phyloP scores from a whole-genome alignment of 2,113 vertebrate species.

The Ornithorhynchus anatinus region DNA sequence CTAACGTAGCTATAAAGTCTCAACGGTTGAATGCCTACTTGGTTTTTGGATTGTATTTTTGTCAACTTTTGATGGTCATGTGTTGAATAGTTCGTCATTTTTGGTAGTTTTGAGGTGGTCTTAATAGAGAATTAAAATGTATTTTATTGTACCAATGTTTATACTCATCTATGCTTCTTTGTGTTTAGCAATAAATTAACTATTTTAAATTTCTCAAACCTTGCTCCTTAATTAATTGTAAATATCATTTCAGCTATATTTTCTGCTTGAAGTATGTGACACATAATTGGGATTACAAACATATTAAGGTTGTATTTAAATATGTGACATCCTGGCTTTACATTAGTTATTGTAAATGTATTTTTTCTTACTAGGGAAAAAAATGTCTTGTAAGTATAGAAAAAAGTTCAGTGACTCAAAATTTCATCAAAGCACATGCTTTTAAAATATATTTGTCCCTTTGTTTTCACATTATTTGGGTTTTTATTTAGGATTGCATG shows the following conservation, averaged over 20 bases:
- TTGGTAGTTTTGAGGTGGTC: constrained; percentile 25
- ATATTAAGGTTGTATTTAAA: background rate
- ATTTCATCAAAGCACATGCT: too few relatives aligned
- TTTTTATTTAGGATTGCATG: too few relatives aligned
- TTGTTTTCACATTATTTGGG: too few relatives aligned
- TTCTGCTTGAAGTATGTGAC: constrained; percentile 4
- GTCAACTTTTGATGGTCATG: constrained; percentile 22
- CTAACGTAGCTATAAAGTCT: too few relatives aligned
- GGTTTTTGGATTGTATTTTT: constrained; percentile 8
- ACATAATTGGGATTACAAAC: background rate
- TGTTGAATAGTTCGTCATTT: constrained; percentile 17
- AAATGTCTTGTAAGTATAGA: too few relatives aligned
- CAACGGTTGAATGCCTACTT: too few relatives aligned
- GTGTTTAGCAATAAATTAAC: constrained; percentile 30
- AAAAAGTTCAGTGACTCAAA: too few relatives aligned
- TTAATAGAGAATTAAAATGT: constrained; percentile 33
- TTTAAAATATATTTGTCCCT: too few relatives aligned
- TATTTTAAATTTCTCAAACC: constrained; percentile 34
- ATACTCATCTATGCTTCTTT: constrained; percentile 36
- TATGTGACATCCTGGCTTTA: background rate
- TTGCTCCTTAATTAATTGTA: too few relatives aligned
- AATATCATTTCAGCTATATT: constrained; percentile 3
- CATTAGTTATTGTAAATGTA: background rate
- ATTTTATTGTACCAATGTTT: constrained; percentile 45
- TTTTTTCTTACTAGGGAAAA: too few relatives aligned